A percentile compares a stretch with the other conserved stretches of the same genome.
These are phyloP conservation scores for Macrochelys suwanniensis DNA, from an alignment of 2,797 vertebrate species.

Conservation along the genomic window DNA sequence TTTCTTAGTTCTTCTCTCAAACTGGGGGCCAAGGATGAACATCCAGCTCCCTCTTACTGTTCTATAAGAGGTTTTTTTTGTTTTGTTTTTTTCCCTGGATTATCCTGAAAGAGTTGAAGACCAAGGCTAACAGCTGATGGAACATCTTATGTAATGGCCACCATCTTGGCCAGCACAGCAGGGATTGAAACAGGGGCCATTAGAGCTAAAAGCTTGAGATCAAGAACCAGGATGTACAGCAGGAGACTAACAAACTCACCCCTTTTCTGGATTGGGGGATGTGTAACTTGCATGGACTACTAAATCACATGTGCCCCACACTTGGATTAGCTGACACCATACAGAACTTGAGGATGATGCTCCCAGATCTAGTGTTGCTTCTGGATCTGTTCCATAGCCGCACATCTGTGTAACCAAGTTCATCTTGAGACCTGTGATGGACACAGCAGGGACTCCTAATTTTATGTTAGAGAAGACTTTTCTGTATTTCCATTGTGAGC, in stretches of 20 bases:
- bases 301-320: not conserved
- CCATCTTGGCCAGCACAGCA: not conserved
- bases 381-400: not conserved
- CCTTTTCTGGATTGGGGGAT: not conserved
- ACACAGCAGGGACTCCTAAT: not conserved
- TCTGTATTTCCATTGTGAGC: not conserved
- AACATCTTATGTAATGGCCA: not conserved
- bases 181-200: not conserved
- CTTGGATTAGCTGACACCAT: not conserved
- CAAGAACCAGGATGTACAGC: not conserved
- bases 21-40: not conserved
- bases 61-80: not conserved
- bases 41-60: not conserved
- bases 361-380: not conserved
- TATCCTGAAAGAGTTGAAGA: not conserved
- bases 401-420: not conserved
- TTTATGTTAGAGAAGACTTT: not conserved
- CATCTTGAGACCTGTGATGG: not conserved
- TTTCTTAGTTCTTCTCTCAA: not conserved
- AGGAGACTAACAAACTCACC: not conserved
- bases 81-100: not conserved
- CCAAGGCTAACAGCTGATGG: not conserved
- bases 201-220: constrained; percentile 7
- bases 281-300: not conserved
- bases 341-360: not conserved